Conservation (phyloP, 2,113 vertebrate genomes). For the Mustela lutreola region DNA sequence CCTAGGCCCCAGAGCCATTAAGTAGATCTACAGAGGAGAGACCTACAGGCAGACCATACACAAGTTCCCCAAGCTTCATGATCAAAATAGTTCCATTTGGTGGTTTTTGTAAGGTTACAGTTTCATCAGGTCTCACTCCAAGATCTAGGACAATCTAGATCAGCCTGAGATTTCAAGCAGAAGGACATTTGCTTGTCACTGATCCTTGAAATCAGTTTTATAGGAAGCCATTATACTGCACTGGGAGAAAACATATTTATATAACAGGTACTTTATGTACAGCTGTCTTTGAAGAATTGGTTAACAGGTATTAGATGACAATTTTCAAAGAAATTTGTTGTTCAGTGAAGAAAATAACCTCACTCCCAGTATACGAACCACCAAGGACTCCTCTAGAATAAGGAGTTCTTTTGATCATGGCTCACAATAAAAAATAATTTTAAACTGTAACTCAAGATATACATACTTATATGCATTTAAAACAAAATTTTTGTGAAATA, state of each 20-base stretch:
- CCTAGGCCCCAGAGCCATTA: neutral
- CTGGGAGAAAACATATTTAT: neutral
- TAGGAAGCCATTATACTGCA: neutral
- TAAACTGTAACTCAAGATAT: neutral
- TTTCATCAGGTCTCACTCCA: neutral
- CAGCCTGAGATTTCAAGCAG: slow-evolving; percentile 20
- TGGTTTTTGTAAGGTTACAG: neutral
- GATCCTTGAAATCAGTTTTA: neutral
- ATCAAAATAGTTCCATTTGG: neutral
- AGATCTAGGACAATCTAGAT: neutral
- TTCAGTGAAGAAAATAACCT: neutral
- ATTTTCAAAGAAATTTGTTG: slow-evolving; percentile 37
- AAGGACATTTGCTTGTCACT: neutral
- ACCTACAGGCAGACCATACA: neutral
- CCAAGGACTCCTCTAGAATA: slow-evolving; percentile 25
- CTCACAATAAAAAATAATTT: slow-evolving; percentile 1
- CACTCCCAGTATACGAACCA: neutral
- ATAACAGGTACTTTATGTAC: neutral
- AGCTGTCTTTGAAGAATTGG: neutral
- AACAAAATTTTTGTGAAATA: slow-evolving; percentile 43
- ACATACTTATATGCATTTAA: slow-evolving; percentile 29
- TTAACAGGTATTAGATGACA: neutral
- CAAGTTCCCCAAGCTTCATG: neutral
- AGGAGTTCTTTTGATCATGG: neutral
- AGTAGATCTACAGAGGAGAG: neutral